These are phyloP conservation scores for Mesorhabditis spiculigera DNA, from an alignment of 2,888 invertebrate species.

Conservation along the genomic window DNA sequence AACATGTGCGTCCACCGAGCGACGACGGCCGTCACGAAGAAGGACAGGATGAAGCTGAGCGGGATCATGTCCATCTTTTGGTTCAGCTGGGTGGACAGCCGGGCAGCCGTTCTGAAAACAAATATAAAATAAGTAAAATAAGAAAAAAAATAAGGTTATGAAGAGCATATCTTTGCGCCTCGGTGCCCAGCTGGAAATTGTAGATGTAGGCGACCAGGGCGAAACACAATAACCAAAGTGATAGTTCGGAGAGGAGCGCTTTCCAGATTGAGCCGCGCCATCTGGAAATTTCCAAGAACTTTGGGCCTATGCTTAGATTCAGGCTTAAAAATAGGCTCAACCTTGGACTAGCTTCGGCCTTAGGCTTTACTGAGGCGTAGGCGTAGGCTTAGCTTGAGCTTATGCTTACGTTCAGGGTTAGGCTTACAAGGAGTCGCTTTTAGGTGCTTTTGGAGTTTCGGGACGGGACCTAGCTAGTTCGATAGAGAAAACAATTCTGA, in stretches of 20 bases:
- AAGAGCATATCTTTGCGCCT: not conserved
- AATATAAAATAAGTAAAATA: not conserved
- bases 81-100: constrained; percentile 33
- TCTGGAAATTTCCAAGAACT: constrained; percentile 14
- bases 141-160: too few species aligned
- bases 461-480: too few species aligned
- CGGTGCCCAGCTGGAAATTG: constrained; percentile 24
- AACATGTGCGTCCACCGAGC: constrained; percentile 35
- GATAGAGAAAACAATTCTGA: too few species aligned
- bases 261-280: constrained; percentile 40
- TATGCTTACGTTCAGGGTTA: too few species aligned
- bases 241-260: constrained; percentile 29
- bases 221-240: constrained; percentile 28
- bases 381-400: too few species aligned
- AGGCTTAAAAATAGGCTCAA: not conserved
- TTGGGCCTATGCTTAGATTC: too few species aligned
- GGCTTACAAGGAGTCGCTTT: too few species aligned
- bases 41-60: constrained; percentile 43
- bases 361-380: too few species aligned
- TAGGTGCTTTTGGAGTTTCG: too few species aligned
- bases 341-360: too few species aligned
- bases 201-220: constrained; percentile 27
- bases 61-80: constrained; percentile 37
- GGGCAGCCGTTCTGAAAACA: constrained; percentile 32
- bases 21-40: constrained; percentile 45